phyloP scores from a whole-genome alignment of 2,797 vertebrate species.

The Gambusia yucatana region DNA sequence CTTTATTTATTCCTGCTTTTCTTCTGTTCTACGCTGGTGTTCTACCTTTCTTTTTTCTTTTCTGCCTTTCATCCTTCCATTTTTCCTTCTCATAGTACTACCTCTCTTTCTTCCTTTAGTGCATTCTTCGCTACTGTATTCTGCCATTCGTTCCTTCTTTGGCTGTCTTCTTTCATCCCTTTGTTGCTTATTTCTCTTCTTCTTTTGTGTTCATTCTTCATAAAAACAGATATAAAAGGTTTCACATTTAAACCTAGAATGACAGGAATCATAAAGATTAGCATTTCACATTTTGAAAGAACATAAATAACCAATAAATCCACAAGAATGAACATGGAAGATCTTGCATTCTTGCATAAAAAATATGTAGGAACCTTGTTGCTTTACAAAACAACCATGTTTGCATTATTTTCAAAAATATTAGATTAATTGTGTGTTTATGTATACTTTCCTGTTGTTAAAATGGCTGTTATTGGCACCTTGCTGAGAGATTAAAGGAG shows the following conservation, averaged over 20 bases:
- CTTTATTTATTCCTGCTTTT: neutral
- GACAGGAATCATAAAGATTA: neutral
- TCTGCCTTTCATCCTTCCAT: neutral
- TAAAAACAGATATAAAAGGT: neutral
- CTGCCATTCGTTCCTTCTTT: neutral
- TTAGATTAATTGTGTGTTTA: neutral
- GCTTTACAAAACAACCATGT: neutral
- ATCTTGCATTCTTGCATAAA: neutral
- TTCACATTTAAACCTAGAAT: neutral
- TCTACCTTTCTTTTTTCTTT: neutral
- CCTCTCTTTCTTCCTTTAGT: neutral
- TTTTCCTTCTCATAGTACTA: neutral
- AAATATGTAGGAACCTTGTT: neutral
- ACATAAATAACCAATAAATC: neutral
- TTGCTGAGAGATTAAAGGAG: slow-evolving; percentile 13
- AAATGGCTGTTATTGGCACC: slow-evolving; percentile 12
- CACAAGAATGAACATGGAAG: neutral
- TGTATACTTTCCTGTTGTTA: slow-evolving; percentile 4
- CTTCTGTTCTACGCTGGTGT: neutral
- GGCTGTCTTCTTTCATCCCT: neutral
- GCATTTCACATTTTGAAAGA: neutral
- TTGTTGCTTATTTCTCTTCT: neutral
- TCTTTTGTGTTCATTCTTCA: neutral
- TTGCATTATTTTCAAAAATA: neutral
- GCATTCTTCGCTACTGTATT: too few species aligned